Percentiles rank a stretch among this genome's conserved stretches.
These are phyloP conservation scores for Xestia c-nigrum DNA, from an alignment of 2,888 invertebrate genomes.

Conservation along the genomic window DNA sequence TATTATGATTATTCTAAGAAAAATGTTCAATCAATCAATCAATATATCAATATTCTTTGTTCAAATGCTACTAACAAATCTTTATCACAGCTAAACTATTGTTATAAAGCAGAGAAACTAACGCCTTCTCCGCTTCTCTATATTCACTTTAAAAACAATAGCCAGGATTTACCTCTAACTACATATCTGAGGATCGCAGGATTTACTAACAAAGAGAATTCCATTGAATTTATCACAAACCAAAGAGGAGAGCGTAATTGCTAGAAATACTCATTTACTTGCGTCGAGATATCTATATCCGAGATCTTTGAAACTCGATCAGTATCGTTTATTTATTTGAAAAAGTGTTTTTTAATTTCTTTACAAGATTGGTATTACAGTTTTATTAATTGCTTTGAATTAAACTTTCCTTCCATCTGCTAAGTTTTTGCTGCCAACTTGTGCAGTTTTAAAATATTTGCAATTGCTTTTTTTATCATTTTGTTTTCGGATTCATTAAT, in stretches of 20 bases:
- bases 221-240: slow-evolving; percentile 52
- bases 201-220: slow-evolving; percentile 52
- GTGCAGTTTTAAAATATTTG: slow-evolving; percentile 8
- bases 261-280: slow-evolving; percentile 54
- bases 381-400: slow-evolving; percentile 51
- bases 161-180: slow-evolving; percentile 7
- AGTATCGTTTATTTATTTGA: slow-evolving; percentile 55
- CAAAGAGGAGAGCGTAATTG: slow-evolving; percentile 50
- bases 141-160: slow-evolving; percentile 26
- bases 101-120: not conserved
- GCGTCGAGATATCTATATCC: slow-evolving; percentile 54
- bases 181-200: slow-evolving; percentile 47
- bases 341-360: slow-evolving; percentile 58
- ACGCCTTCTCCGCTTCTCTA: not conserved
- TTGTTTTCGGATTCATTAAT: slow-evolving; percentile 4
- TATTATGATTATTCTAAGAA: not conserved
- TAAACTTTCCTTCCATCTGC: slow-evolving; percentile 34
- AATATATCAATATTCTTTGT: too few species aligned
- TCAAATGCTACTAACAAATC: not conserved
- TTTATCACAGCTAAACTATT: not conserved
- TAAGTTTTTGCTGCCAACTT: slow-evolving; percentile 32
- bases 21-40: too few species aligned
- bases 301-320: slow-evolving; percentile 64
- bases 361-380: slow-evolving; percentile 53
- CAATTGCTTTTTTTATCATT: not conserved